Percentiles rank a stretch among this genome's conserved stretches.
Conservation (phyloP, 2,113 vertebrate genomes). For the Oxyura jamaicensis region DNA sequence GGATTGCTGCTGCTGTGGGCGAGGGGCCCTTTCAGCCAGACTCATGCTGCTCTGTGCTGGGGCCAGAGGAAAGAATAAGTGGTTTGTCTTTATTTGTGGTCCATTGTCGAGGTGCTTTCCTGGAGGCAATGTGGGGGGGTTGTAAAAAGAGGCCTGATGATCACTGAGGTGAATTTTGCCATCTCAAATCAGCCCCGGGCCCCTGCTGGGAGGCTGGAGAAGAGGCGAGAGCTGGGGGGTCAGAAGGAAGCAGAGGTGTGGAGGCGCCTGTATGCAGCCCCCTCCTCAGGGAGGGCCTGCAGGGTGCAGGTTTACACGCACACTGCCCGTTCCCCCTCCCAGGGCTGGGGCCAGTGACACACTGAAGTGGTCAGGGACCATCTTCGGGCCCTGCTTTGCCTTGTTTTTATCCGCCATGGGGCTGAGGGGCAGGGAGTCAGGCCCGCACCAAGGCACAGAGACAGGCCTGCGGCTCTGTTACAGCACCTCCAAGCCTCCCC, state of each 20-base stretch:
- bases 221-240: neutral
- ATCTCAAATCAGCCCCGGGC: neutral
- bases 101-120: neutral
- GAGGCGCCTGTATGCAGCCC: neutral
- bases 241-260: neutral
- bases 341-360: neutral
- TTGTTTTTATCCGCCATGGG: neutral
- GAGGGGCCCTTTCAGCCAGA: neutral
- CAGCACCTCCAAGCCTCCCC: neutral
- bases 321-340: neutral
- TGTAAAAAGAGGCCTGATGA: neutral
- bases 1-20: neutral
- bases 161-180: neutral
- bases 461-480: rapidly evolving
- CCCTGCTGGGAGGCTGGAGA: neutral
- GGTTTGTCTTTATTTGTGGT: neutral
- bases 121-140: neutral
- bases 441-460: too few relatives aligned
- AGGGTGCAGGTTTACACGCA: neutral
- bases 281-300: neutral
- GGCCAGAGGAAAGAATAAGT: neutral
- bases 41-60: neutral
- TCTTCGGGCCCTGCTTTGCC: neutral
- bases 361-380: neutral
- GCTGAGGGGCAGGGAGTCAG: neutral